These are phyloP conservation scores for Rhizomys pruinosus DNA, from an alignment of 2,113 vertebrate species.

Conservation along the genomic window DNA sequence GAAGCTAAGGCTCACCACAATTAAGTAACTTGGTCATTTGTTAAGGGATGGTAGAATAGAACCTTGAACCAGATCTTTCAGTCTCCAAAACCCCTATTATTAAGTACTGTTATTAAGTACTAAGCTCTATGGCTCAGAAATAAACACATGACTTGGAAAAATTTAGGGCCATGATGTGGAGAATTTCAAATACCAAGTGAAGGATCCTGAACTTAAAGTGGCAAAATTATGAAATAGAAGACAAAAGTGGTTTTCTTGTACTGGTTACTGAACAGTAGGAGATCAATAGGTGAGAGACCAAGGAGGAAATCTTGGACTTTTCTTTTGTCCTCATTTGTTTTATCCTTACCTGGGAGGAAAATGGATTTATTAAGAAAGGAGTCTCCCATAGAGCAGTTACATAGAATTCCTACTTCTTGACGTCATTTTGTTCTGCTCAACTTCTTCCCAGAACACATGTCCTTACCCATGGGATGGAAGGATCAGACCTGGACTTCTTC, in stretches of 20 bases:
- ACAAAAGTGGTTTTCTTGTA: not conserved
- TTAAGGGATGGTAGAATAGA: constrained; percentile 15
- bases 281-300: not conserved
- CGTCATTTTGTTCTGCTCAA: not conserved
- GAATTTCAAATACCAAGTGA: constrained; percentile 2
- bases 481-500: constrained; percentile 33
- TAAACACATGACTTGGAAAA: not conserved
- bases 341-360: not conserved
- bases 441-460: not conserved
- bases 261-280: not conserved
- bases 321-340: constrained; percentile 23
- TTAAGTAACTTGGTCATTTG: constrained; percentile 26
- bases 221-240: constrained; percentile 20
- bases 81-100: not conserved
- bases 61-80: not conserved
- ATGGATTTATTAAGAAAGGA: not conserved
- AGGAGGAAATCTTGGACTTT: not conserved
- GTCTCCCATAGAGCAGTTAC: not conserved
- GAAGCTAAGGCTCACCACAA: constrained; percentile 8
- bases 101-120: not conserved
- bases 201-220: constrained; percentile 26
- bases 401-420: not conserved
- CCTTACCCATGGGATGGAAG: not conserved
- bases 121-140: constrained; percentile 26
- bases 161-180: not conserved